These are phyloP conservation scores for Mormyrus hasselquistii DNA, from an alignment of 2,797 vertebrate genomes.

Conservation along the genomic window DNA sequence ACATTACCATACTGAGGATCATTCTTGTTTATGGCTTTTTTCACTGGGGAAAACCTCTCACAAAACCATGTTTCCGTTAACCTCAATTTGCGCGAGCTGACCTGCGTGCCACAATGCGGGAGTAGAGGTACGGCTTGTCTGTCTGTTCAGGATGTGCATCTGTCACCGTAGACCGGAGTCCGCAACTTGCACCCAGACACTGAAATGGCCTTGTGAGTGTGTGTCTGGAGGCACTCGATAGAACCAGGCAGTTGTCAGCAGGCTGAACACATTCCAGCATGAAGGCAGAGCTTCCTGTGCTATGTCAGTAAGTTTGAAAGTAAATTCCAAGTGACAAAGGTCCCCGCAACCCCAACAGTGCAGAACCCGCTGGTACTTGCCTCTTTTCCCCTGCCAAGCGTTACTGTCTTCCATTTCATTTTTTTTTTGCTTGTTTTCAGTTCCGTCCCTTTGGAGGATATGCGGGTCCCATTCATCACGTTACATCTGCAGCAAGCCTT, in stretches of 20 bases:
- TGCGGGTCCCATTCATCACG: neutral
- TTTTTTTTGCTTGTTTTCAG: neutral
- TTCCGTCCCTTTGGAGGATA: neutral
- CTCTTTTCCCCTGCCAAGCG: neutral
- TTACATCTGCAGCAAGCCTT: neutral
- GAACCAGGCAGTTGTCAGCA: neutral
- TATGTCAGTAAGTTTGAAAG: neutral
- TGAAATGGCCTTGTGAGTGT: neutral
- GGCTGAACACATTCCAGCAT: neutral
- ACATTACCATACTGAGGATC: neutral
- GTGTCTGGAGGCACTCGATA: neutral
- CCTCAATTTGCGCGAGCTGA: neutral
- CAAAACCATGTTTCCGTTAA: neutral
- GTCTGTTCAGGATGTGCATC: neutral
- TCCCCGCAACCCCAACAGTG: neutral
- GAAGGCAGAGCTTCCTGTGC: neutral
- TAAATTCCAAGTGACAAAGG: neutral
- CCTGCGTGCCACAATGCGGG: neutral
- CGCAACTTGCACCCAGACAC: neutral
- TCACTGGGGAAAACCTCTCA: neutral
- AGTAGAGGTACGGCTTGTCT: neutral
- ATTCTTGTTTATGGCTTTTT: neutral
- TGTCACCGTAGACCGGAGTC: neutral
- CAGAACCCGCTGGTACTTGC: neutral
- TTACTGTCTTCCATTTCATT: neutral